Base-by-base conservation (phyloP, 2,888 invertebrate species). In the Electrophaes corylata region DNA sequence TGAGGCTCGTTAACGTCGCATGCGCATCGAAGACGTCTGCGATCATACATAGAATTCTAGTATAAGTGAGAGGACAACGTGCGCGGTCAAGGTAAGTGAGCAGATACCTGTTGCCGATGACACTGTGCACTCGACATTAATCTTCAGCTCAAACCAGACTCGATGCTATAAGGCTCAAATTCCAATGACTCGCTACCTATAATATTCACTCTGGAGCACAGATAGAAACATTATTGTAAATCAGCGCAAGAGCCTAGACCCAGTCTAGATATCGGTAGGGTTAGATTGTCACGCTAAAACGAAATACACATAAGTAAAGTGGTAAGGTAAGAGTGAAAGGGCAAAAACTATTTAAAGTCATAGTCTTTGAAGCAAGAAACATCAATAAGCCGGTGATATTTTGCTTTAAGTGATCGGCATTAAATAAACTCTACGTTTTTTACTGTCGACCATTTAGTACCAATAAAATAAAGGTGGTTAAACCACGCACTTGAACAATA, bases 1-100 rank as follows among this genome's bases (percentile, higher is more conserved):
- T 67, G 66, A 70, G 52, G 58, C 55, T 64, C 56, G 63, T 68
- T 64, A 69, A 53, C 65, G 63, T 67, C 66, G 56, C 70, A 57
- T 64, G 71, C 69, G 71, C 69, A 71, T 72, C 72, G 70, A 69
- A 76, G 73, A 75, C 67, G 68, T 74, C 78, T 74, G 26, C 10
- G 59, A 78, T 78, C 73, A 78, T 78, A 78, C 73, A 78, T 78
- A 78, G 64, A 72, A 69, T 73, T 73, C 76, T 64, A 64, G 65
- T 75, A 75, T 76, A 77, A 86, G 87, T 85, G 87, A 87, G 86
- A 86, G 86, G 88, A 83, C 84, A 83, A 78, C 76, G 76, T 69
- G 84, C 78, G 82, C 86, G 88, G 89, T 89, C 89, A 90, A 89
- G 89, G 88, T 81, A 78, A 89, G 83, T 86, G 78, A 83, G 84